phyloP scores from a whole-genome alignment of 2,113 vertebrate genomes.

The Cyanoramphus novaezelandiae region DNA sequence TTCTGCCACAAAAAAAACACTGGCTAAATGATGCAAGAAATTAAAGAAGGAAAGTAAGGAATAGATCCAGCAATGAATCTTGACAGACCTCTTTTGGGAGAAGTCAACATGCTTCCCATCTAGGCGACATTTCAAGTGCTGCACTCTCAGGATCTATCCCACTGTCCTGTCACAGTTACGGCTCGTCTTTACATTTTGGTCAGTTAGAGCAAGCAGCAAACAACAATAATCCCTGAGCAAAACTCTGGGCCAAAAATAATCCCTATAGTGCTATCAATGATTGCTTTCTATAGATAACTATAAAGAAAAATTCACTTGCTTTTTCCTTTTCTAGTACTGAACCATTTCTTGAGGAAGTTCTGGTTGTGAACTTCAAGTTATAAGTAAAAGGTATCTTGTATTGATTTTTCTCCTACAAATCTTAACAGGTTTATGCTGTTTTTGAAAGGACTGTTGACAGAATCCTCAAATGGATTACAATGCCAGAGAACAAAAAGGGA shows the following conservation, averaged over 20 bases:
- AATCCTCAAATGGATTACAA: conserved; percentile 24
- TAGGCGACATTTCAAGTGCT: fast-evolving
- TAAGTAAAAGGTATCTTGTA: background rate
- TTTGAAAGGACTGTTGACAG: conserved; percentile 37
- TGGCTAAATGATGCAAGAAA: conserved; percentile 37
- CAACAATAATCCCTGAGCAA: background rate
- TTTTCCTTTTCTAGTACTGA: background rate
- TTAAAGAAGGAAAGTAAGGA: conserved; percentile 19
- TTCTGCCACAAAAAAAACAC: background rate
- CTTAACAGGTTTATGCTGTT: conserved; percentile 3
- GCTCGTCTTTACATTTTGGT: background rate
- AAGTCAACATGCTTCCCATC: background rate
- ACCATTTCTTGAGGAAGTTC: background rate
- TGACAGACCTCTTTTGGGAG: background rate
- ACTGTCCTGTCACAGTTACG: background rate
- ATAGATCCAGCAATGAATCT: background rate
- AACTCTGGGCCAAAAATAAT: background rate
- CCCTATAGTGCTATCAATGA: background rate
- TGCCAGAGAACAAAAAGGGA: conserved; percentile 12
- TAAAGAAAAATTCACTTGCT: background rate
- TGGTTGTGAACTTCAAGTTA: background rate
- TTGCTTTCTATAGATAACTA: background rate
- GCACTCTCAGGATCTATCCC: background rate
- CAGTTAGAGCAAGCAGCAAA: background rate
- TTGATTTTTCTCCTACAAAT: conserved; percentile 14